Base-by-base conservation (phyloP, 1,140 invertebrate species). In the Drosophila saltans region DNA sequence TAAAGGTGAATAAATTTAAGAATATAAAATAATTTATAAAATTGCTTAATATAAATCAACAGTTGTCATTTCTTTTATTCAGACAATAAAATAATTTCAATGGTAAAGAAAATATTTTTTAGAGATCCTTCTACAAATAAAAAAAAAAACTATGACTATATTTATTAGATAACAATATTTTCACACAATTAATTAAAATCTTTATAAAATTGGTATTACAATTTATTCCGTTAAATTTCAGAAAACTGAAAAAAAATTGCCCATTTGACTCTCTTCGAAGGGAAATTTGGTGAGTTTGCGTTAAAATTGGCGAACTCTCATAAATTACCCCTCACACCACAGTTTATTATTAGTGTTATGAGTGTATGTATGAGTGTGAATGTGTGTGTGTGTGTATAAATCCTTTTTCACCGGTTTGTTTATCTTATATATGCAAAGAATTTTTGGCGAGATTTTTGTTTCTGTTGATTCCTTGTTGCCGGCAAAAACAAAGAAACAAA, bases 231-330 rank as follows among this genome's bases (percentile, higher is more conserved):
- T 33, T 57, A 57, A 57, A 10, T 57, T 57, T 33, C 24, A 16
- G 1, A 8, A 26, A 30, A 59, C 39, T 28, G 24, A 8, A 48
- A 68, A 28, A 62, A 59, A 67, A 3, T 9, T 28, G 2, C 9
- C 45, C 48, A 56, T 33, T 60, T 9, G 2, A 6, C 57, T 69
- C 61, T 65, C 59, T 30, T 36, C 0, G 0, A 2, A 0, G 66
- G 75, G 75, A 68, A 78, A 69, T 79, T 68, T 78, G 77, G 69
- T 79, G 77, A 78, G 75, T 78, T 78, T 79, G 76, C 75, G 69
- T 78, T 79, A 26, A 64, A 66, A 48, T 36, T 43, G 43, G 24
- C 69, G 48, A 68, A 59, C 58, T 68, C 56, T 68, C 56, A 48
- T 57, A 16, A 30, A 16, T 72, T 24, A 16, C 33, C 11, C 8